Evolutionary conservation across 2,797 vertebrate species (phyloP), one percentile per base, ranked within the genome.

Genomic region (Cryptoprocta ferox): DNA sequence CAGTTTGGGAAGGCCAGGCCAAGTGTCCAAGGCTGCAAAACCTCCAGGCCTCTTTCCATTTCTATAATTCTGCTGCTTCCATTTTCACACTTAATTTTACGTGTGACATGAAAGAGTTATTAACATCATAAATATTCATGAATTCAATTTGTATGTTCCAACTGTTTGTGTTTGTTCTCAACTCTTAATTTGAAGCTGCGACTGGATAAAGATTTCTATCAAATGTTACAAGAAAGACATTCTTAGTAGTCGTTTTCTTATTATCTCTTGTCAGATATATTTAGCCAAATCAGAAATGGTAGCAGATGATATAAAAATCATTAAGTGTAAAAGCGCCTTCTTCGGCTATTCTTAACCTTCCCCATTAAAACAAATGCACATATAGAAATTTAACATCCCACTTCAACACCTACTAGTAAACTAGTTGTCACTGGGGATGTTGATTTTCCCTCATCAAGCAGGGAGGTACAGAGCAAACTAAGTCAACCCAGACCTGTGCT

Each of bases 201-300:
- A 79, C 88, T 85, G 37, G 53, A 75, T 85, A 86, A 89, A 86
- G 35, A 88, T 85, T 84, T 88, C 80, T 82, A 65, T 86, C 68
- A 87, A 82, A 73, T 86, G 35, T 86, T 61, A 79, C 24, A 16
- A 94, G 53, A 95, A 80, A 92, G 71, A 75, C 16, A 78, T 89
- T 61, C 76, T 63, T 66, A 32, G 85, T 18, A 87, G 61, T 86
- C 94, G 56, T 85, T 97, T 89, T 81, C 61, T 92, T 93, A 76
- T 1, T 14, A 12, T 79, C 32, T 68, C 59, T 81, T 85, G 59
- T 93, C 91, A 86, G 71, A 78, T 68, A 93, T 61, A 88, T 90
- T 95, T 92, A 95, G 39, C 18, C 35, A 97, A 97, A 92, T 97
- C 50, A 92, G 21, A 97, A 96, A 96, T 85, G 97, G 71, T 78